phyloP scores from a whole-genome alignment of 2,888 invertebrate genomes.

The Eupithecia tripunctaria region DNA sequence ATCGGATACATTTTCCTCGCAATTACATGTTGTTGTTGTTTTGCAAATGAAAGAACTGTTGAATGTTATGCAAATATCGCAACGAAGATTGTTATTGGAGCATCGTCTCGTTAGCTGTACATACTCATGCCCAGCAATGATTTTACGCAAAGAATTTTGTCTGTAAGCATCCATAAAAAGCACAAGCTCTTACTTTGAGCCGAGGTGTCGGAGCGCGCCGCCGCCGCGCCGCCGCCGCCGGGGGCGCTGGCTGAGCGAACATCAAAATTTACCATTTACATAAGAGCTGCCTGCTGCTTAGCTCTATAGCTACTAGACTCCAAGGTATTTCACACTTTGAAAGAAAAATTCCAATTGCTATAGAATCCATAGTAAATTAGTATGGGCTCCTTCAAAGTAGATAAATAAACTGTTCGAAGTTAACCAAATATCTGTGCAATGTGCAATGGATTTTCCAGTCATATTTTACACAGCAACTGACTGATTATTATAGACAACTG shows the following conservation, averaged over 20 bases:
- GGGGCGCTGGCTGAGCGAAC: conserved; percentile 23
- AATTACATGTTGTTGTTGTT: too few relatives aligned
- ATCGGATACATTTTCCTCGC: too few relatives aligned
- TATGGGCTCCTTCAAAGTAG: too few relatives aligned
- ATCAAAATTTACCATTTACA: conserved; percentile 25
- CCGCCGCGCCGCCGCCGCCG: not conserved
- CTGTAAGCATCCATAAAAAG: conserved; percentile 13
- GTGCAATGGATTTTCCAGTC: not conserved
- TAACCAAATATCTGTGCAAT: too few relatives aligned
- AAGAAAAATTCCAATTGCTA: not conserved
- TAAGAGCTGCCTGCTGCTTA: conserved; percentile 19
- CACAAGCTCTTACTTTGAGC: conserved; percentile 51
- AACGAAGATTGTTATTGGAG: not conserved
- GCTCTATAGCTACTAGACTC: conserved; percentile 10
- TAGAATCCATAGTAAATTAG: too few relatives aligned
- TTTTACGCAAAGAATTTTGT: conserved; percentile 2
- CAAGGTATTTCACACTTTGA: not conserved
- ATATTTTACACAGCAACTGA: not conserved
- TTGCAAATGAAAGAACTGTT: not conserved
- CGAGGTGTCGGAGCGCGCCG: conserved; percentile 56
- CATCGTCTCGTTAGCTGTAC: not conserved
- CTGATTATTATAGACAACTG: too few relatives aligned
- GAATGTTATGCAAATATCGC: not conserved
- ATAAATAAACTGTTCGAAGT: not conserved
- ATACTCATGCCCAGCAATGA: not conserved